Evolutionary conservation across 2,888 invertebrate genomes (phyloP), one percentile per base, ranked within the genome.

Genomic region (Eristalis arbustorum): DNA sequence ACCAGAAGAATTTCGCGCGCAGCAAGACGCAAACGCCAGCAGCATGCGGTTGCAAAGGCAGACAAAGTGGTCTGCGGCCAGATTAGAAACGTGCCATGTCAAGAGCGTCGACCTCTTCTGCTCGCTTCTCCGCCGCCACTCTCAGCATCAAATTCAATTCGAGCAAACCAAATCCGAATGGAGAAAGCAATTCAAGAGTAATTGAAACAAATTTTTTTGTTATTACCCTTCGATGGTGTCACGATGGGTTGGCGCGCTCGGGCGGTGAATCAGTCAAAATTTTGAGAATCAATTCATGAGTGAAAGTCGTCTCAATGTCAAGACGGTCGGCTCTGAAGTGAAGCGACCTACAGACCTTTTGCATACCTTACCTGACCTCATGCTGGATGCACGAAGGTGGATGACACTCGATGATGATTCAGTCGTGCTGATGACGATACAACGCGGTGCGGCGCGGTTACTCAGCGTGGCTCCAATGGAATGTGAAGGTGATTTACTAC

Each of bases 151-250:
- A 49, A 49, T 49, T 49, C 8, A n/a, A 49, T 49, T 49, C 18
- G 18, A n/a, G 18, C 49, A 49, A n/a, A 18, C 14, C 49, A 8
- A 49, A 18, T n/a, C 5, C 14, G 14, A 5, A n/a, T 6, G 42
- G 49, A 62, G 62, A 59, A 31, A 59, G 61, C 59, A 59, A 56
- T 37, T 59, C 37, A 59, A 37, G 64, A 64, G 25, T 63, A 66
- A 62, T 68, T 68, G 61, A 62, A 76, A 34, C 28, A 1, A 61
- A 68, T 61, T 75, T 31, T 14, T 28, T 59, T 49, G 49, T 68
- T 66, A 23, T 49, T 68, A 49, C 61, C 49, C 49, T 49, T 68
- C 31, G 49, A 68, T 49, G 61, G n/a, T 25, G 62, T 49, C 68
- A 62, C 49, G 62, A 49, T 37, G 59, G 13, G 49, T 22, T 31